Evolutionary conservation across 2,113 vertebrate species (phyloP), one percentile per base, ranked within the genome.

Genomic region (Apeltes quadracus): DNA sequence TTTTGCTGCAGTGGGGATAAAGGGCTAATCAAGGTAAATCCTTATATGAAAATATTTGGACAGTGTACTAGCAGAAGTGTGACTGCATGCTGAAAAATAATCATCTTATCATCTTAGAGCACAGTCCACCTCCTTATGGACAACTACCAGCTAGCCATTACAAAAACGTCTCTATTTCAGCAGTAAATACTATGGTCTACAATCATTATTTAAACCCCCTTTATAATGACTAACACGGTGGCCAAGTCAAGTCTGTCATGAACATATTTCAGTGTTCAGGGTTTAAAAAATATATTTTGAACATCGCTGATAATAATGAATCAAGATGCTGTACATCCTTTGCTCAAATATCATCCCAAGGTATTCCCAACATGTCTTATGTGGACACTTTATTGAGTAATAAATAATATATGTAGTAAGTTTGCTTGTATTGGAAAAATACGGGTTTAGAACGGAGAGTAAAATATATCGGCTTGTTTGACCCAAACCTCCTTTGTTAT

Each of bases 81-180:
- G 41, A 39, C 15, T n/a, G 1, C n/a, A 32, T 25, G 27, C 7
- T 51, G 54, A 79, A 81, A 78, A 71, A 68, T 23, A 55, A 41
- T 2, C n/a, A n/a, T n/a, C n/a, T n/a, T n/a, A n/a, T n/a, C n/a
- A n/a, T n/a, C n/a, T 36, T 32, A 22, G 12, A 22, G 56, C 16
- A 6, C 34, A 44, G 6, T 61, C 54, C 41, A 54, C 54, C 23
- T 15, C 25, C 29, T 20, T 11, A 8, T 1, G 48, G n/a, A 2
- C 51, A 75, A 34, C 32, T 34, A 34, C 7, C 61, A 29, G 2
- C 5, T 2, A 13, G 25, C n/a, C 27, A 41, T 61, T 43, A 54
- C 61, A 23, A 53, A 75, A 36, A 59, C 72, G 15, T 25, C 58
- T 58, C 25, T 18, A 22, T 41, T 70, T 3, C 23, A 22, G 34